Percentiles rank a stretch among this genome's conserved stretches.
Evolutionary conservation across 2,113 vertebrate genomes (phyloP).

Genomic region (Alces alces): DNA sequence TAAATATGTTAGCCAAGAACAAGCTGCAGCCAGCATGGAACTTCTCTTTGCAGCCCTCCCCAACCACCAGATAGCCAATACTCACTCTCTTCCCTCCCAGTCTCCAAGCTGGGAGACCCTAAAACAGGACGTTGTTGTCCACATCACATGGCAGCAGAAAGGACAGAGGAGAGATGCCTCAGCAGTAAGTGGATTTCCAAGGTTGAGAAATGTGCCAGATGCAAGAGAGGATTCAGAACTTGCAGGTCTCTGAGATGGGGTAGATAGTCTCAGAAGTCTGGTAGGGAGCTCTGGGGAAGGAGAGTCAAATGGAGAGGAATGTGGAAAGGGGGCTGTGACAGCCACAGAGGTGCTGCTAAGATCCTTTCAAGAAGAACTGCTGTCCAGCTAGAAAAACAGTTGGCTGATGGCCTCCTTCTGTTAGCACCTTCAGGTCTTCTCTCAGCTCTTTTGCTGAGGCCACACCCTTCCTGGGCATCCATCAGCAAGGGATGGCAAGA

Average conservation of each 20-base stretch:
- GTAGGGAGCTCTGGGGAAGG: not conserved
- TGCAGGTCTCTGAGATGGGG: not conserved
- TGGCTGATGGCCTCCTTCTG: not conserved
- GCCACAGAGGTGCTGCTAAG: not conserved
- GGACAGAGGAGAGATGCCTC: not conserved
- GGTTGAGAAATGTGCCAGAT: not conserved
- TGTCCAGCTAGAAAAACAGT: not conserved
- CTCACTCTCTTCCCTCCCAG: not conserved
- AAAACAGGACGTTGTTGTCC: not conserved
- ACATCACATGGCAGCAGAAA: not conserved
- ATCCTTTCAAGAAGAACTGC: not conserved
- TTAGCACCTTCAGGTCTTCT: not conserved
- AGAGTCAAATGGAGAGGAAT: not conserved
- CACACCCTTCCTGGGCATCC: not conserved
- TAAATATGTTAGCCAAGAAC: not conserved
- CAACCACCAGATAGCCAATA: not conserved
- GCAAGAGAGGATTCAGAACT: not conserved
- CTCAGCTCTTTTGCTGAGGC: not conserved
- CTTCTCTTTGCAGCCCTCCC: not conserved
- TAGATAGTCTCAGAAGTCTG: not conserved
- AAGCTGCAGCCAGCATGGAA: not conserved
- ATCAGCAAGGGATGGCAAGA: not conserved
- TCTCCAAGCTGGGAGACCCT: not conserved
- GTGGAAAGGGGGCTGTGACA: not conserved
- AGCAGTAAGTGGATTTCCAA: not conserved